Percentiles rank a stretch among this genome's conserved stretches.
Conservation (phyloP, 2,113 vertebrate genomes). For the Alectura lathami region DNA sequence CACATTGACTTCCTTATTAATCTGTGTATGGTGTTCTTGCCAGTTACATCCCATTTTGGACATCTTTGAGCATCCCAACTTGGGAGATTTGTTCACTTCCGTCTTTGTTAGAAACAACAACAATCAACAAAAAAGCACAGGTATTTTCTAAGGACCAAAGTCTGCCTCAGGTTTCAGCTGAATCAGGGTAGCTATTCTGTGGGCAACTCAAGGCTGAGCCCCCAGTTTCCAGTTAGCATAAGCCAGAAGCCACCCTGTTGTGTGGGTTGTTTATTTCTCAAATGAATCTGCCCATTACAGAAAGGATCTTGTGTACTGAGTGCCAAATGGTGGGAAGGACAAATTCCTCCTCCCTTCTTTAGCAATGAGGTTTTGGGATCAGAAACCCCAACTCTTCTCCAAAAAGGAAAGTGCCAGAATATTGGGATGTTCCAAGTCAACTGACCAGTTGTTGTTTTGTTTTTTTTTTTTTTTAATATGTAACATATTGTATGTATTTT, state of each 20-base stretch:
- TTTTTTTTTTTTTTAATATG: background rate
- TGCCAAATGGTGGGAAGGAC: background rate
- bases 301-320: accelerated
- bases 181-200: background rate
- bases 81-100: background rate
- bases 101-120: background rate
- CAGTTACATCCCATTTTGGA: background rate
- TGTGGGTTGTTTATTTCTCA: background rate
- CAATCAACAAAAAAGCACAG: background rate
- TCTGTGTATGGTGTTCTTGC: background rate
- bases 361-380: background rate
- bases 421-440: background rate
- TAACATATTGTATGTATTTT: background rate
- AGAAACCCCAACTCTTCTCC: background rate
- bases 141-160: background rate
- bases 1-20: background rate
- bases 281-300: background rate
- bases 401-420: background rate
- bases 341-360: background rate
- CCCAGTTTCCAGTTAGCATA: background rate
- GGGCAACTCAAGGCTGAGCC: background rate
- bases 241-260: background rate
- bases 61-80: background rate
- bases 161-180: background rate
- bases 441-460: background rate